Conservation (phyloP, 1,140 invertebrate species). For the Drosophila tsacasi region DNA sequence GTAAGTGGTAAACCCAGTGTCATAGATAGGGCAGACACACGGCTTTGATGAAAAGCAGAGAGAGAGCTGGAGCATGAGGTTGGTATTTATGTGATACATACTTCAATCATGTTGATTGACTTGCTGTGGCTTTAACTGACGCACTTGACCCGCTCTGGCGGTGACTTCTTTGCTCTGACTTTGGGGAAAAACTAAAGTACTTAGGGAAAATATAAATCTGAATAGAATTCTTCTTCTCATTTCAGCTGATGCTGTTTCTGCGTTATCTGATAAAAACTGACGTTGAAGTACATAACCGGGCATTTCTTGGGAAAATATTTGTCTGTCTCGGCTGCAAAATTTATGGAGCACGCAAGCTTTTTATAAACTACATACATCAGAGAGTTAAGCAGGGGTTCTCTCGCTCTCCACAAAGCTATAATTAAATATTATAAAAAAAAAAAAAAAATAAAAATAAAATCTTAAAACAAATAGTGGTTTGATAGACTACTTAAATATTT, state of each 20-base stretch:
- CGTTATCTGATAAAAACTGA: slow-evolving; percentile 46
- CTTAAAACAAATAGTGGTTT: not conserved
- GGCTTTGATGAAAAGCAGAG: not conserved
- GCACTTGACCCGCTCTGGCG: slow-evolving; percentile 6
- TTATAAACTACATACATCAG: slow-evolving; percentile 35
- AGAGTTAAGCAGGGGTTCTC: slow-evolving; percentile 14
- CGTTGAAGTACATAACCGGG: slow-evolving; percentile 50
- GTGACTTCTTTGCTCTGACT: slow-evolving; percentile 26
- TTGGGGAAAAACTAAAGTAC: slow-evolving; percentile 20
- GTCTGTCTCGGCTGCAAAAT: slow-evolving; percentile 25
- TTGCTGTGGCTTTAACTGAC: not conserved
- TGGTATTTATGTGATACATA: slow-evolving; percentile 22
- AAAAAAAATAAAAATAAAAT: not conserved
- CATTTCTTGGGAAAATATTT: slow-evolving; percentile 47
- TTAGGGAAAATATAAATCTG: not conserved
- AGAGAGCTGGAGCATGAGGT: not conserved
- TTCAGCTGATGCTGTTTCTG: slow-evolving; percentile 28
- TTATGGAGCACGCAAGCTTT: slow-evolving; percentile 36
- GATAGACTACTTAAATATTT: slow-evolving; percentile 6
- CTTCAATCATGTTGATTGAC: slow-evolving; percentile 58
- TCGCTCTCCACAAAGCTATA: slow-evolving; percentile 10
- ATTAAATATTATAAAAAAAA: not conserved
- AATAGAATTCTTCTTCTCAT: slow-evolving; percentile 8
- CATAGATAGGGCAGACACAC: slow-evolving; percentile 13
- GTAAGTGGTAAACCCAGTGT: slow-evolving; percentile 38